Percentiles rank a stretch among this genome's conserved stretches.
These are phyloP conservation scores for Camponotus fellah DNA, from an alignment of 2,888 invertebrate species.

Conservation along the genomic window DNA sequence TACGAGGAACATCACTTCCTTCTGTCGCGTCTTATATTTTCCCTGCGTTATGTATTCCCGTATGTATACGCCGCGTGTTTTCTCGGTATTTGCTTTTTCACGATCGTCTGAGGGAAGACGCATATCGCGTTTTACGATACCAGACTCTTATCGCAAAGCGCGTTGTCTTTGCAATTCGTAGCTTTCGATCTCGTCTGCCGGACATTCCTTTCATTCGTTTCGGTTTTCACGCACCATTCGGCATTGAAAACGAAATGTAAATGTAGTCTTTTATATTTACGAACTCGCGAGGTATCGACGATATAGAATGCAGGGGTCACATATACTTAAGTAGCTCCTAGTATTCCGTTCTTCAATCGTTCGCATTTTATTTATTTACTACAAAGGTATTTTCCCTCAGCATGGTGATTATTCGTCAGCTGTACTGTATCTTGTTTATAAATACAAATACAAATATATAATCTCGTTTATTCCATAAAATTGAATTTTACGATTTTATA, in stretches of 20 bases:
- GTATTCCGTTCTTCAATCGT: constrained; percentile 8
- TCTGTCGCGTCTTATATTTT: constrained; percentile 42
- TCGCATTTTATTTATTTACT: constrained; percentile 26
- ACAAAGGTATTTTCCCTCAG: not conserved
- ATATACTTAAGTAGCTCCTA: constrained; percentile 13
- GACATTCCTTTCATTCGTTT: not conserved
- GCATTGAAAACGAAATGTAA: not conserved
- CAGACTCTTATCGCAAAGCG: not conserved
- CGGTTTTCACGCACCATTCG: not conserved
- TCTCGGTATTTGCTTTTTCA: constrained; percentile 31
- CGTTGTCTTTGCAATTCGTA: constrained; percentile 8
- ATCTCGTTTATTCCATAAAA: not conserved
- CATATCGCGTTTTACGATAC: not conserved
- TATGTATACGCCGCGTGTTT: constrained; percentile 11
- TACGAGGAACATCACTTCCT: constrained; percentile 43
- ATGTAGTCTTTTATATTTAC: constrained; percentile 31
- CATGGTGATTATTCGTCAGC: not conserved
- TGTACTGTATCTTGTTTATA: not conserved
- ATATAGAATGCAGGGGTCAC: not conserved
- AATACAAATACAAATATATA: not conserved
- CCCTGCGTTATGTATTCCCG: constrained; percentile 36
- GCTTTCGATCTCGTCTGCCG: not conserved
- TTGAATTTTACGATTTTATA: not conserved
- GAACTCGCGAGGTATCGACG: not conserved
- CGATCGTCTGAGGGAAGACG: not conserved